Evolutionary conservation across 2,113 vertebrate species (phyloP), one percentile per base, ranked within the genome.

Genomic region (Macrotis lagotis): DNA sequence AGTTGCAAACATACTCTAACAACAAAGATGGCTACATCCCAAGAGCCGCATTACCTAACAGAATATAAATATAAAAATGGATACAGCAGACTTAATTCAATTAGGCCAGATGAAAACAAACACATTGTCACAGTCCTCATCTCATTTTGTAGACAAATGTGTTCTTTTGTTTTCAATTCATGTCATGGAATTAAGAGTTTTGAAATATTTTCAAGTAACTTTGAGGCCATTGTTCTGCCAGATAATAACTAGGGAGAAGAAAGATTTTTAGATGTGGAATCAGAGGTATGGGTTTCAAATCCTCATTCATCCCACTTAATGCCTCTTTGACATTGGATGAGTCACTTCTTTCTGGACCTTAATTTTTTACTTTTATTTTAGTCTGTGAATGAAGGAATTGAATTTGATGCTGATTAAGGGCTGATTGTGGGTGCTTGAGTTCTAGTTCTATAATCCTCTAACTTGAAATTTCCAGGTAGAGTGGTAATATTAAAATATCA

Each of bases 31-130:
- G 66, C 66, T 83, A 0, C 66, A 44, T 83, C 66, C 96, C 96
- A 95, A 94, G 92, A 95, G 93, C 53, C 47, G 92, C 92, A 88
- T 90, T 96, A 92, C 94, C 95, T 93, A 91, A 91, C 90, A 95
- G 53, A 98, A 83, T 92, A 98, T 26, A 96, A 44, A 83, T 83
- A 83, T 94, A 90, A 95, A 95, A 96, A 89, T 74, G 95, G 91
- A 74, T 51, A n/a, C 49, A 95, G 90, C 48, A 53, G 92, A 50
- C 6, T 25, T 89, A 91, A 93, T 95, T 90, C 94, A n/a, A 92
- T 49, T 66, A 48, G 53, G 25, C 92, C 0, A 19, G 49, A 49
- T 47, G 90, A 96, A 93, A 51, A 92, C 9, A 47, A 0, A 91
- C 22, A 74, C 25, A 88, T 1, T 28, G 1, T 53, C 37, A 88